phyloP scores from a whole-genome alignment of 2,113 vertebrate species.

The Xiphophorus maculatus region DNA sequence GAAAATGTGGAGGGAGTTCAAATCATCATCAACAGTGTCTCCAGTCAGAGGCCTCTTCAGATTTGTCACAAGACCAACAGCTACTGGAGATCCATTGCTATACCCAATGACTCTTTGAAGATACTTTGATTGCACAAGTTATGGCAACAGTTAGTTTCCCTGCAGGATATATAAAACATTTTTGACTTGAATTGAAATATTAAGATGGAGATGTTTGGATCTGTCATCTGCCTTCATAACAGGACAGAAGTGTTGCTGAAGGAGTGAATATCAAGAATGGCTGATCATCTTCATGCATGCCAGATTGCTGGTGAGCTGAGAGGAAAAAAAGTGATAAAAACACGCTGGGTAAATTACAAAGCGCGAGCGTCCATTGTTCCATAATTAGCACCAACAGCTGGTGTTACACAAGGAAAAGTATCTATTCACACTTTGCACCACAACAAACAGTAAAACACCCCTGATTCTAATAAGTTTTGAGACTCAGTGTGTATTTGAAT shows the following conservation, averaged over 20 bases:
- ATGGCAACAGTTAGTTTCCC: too few relatives aligned
- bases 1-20: too few relatives aligned
- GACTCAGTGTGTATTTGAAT: background rate
- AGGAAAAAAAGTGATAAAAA: background rate
- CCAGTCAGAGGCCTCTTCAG: too few relatives aligned
- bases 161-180: too few relatives aligned
- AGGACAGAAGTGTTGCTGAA: background rate
- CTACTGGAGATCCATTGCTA: too few relatives aligned
- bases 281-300: constrained; percentile 4
- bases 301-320: background rate
- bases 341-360: background rate
- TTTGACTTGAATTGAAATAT: background rate
- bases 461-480: background rate
- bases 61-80: too few relatives aligned
- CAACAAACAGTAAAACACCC: background rate
- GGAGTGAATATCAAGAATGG: background rate
- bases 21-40: too few relatives aligned
- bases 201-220: background rate
- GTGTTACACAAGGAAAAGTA: background rate
- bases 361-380: background rate
- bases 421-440: background rate
- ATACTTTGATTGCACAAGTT: too few relatives aligned
- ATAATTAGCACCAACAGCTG: background rate
- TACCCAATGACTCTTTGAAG: too few relatives aligned
- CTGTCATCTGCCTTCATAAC: background rate